Evolutionary conservation across 2,797 vertebrate species (phyloP).

Genomic region (Margarornis squamiger): DNA sequence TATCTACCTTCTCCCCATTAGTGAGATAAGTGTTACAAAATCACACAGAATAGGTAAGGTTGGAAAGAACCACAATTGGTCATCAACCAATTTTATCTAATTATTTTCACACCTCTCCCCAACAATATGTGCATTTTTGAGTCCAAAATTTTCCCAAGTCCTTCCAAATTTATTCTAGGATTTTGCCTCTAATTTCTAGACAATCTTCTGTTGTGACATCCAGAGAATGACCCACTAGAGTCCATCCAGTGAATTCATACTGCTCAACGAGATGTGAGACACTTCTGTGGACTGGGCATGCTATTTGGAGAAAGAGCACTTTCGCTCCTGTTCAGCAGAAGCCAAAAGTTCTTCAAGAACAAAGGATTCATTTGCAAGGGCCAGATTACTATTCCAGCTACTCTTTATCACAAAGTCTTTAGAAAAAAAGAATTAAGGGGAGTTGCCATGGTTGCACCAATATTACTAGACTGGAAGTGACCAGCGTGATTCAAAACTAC

Average conservation of each 20-base stretch:
- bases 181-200: background rate
- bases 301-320: background rate
- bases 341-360: background rate
- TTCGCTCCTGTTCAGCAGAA: background rate
- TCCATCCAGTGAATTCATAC: background rate
- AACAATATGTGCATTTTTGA: background rate
- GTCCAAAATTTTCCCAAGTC: background rate
- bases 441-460: background rate
- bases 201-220: background rate
- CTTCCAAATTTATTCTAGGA: background rate
- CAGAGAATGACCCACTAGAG: background rate
- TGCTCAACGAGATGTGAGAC: fast-evolving
- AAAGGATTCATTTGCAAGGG: background rate
- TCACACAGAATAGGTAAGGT: background rate
- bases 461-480: background rate
- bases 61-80: background rate
- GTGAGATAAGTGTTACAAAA: background rate
- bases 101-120: background rate
- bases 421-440: background rate
- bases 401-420: background rate
- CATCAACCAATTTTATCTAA: background rate
- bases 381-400: background rate
- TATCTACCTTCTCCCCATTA: background rate
- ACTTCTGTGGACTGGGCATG: background rate
- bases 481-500: background rate